Conservation (phyloP, 2,113 vertebrate species). For the Apus apus region DNA sequence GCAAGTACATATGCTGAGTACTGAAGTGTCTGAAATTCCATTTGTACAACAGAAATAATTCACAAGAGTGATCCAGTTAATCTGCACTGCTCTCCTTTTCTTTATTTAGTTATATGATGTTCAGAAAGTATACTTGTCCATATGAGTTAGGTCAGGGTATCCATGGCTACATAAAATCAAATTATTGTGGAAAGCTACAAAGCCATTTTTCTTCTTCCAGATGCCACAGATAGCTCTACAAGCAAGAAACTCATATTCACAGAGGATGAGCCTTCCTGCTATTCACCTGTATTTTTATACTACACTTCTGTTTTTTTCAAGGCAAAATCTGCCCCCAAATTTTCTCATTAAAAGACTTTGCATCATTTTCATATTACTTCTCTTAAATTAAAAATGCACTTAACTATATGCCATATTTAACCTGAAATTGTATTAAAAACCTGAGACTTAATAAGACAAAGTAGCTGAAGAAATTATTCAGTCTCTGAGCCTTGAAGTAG, state of each 20-base stretch:
- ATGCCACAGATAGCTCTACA: neutral
- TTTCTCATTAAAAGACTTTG: neutral
- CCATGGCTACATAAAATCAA: neutral
- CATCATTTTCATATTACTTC: neutral
- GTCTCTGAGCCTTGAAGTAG: slow-evolving; percentile 16
- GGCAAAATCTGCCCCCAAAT: neutral
- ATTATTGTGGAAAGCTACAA: neutral
- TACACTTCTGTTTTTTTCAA: neutral
- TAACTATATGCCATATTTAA: neutral
- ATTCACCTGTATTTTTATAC: neutral
- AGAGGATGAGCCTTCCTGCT: neutral
- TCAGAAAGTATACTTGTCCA: neutral
- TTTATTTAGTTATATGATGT: neutral
- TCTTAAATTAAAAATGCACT: neutral
- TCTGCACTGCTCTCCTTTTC: neutral
- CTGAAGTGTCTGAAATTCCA: neutral
- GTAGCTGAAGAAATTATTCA: neutral
- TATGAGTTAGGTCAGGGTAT: neutral
- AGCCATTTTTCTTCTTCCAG: neutral
- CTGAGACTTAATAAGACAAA: neutral
- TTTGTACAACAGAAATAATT: neutral
- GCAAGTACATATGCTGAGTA: neutral
- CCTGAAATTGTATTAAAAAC: neutral
- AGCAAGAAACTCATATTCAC: neutral
- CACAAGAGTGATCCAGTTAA: neutral